Evolutionary conservation across 2,888 invertebrate species (phyloP).

Genomic region (Spodoptera littoralis): DNA sequence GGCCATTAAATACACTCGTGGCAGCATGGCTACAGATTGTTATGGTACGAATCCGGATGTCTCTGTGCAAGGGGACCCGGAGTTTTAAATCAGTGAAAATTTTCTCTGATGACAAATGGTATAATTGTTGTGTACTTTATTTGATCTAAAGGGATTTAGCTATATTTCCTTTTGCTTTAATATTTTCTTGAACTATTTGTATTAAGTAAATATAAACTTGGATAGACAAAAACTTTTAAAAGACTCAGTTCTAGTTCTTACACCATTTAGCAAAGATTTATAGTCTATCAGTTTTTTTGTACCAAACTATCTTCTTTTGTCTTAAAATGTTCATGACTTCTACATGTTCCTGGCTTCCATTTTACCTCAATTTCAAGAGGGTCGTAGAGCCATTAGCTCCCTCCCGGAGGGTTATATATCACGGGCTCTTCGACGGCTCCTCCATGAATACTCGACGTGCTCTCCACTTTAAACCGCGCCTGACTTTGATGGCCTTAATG

Average conservation of each 20-base stretch:
- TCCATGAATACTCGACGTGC: constrained; percentile 64
- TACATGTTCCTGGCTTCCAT: constrained; percentile 52
- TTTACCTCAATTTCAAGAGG: constrained; percentile 64
- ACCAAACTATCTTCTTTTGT: constrained; percentile 2
- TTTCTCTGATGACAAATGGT: neutral
- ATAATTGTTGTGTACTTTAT: neutral
- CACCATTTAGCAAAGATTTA: no score
- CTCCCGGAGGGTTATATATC: constrained; percentile 77
- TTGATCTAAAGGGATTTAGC: no score
- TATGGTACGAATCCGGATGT: constrained; percentile 58
- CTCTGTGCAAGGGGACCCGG: constrained; percentile 44
- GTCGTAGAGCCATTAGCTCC: constrained; percentile 75
- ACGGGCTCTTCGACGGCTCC: constrained; percentile 65
- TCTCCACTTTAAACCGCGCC: constrained; percentile 56
- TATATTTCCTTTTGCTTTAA: no score
- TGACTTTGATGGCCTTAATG: constrained; percentile 62
- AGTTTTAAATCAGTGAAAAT: constrained; percentile 44
- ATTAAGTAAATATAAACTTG: no score
- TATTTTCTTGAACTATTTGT: no score
- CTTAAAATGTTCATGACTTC: constrained; percentile 27
- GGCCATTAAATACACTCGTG: constrained; percentile 66
- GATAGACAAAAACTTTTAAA: no score
- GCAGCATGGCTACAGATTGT: constrained; percentile 53
- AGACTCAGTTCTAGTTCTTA: no score
- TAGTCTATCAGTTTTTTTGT: no score